These are phyloP conservation scores for Trissolcus basalis DNA, from an alignment of 1,140 invertebrate species.

Conservation along the genomic window DNA sequence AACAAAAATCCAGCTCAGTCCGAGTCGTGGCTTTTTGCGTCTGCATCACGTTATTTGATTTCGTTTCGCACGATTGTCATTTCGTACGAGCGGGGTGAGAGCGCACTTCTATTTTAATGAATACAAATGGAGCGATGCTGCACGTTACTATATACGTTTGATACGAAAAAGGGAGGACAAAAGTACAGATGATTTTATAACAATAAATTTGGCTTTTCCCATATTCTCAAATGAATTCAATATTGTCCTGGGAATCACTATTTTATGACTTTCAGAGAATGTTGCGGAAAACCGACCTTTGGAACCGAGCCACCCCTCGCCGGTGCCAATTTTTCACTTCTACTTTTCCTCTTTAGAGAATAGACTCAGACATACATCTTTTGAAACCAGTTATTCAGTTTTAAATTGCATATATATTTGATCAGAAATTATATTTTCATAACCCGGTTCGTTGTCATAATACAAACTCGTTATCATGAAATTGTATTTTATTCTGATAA, in stretches of 20 bases:
- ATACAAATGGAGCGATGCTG: slow-evolving; percentile 26
- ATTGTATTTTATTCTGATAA: no score
- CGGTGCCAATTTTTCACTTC: slow-evolving; percentile 34
- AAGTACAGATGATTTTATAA: slow-evolving; percentile 39
- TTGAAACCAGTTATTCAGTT: background rate
- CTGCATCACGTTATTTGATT: slow-evolving; percentile 58
- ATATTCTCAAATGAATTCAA: slow-evolving; percentile 41
- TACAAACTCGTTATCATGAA: no score
- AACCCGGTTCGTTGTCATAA: no score
- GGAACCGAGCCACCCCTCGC: slow-evolving; percentile 28
- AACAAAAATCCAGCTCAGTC: slow-evolving; percentile 30
- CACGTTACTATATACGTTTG: background rate
- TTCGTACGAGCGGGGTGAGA: background rate
- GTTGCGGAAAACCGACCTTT: slow-evolving; percentile 22
- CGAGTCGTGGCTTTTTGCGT: slow-evolving; percentile 48
- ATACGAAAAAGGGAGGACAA: slow-evolving; percentile 6
- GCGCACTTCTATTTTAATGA: slow-evolving; percentile 25
- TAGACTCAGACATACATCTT: slow-evolving; percentile 14
- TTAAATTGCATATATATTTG: no score
- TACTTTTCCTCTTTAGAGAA: slow-evolving; percentile 27
- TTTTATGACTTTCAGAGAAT: slow-evolving; percentile 30
- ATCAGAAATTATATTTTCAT: no score
- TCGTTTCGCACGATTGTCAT: slow-evolving; percentile 53
- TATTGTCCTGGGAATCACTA: slow-evolving; percentile 42
- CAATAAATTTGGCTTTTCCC: slow-evolving; percentile 31